These are phyloP conservation scores for Macrocentrus cingulum DNA, from an alignment of 1,140 invertebrate species.

Conservation along the genomic window DNA sequence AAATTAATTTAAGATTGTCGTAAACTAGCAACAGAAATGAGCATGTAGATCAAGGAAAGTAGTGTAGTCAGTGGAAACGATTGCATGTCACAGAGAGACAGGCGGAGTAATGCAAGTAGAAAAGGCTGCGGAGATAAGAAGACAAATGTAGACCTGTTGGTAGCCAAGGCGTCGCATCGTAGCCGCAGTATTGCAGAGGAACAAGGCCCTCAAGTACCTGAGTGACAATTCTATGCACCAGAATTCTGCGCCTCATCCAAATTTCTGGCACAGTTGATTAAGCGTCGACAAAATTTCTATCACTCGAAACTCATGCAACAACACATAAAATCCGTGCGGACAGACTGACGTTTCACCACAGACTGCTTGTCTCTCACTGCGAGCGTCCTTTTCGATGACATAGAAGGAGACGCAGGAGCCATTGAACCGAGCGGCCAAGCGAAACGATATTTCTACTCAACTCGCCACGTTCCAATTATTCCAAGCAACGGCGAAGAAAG, in stretches of 20 bases:
- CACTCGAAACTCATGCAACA: too few relatives aligned
- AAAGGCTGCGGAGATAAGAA: conserved; percentile 7
- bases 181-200: conserved; percentile 23
- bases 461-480: conserved; percentile 26
- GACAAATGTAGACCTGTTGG: conserved; percentile 30
- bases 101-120: conserved; percentile 1
- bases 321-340: background rate
- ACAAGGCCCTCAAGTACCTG: conserved; percentile 15
- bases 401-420: conserved; percentile 19
- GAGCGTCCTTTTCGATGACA: conserved; percentile 14
- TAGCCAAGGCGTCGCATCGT: conserved; percentile 23
- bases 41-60: too few relatives aligned
- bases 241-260: conserved; percentile 25
- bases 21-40: too few relatives aligned
- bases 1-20: too few relatives aligned
- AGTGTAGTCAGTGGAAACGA: conserved; percentile 1
- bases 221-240: too few relatives aligned
- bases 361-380: conserved; percentile 1
- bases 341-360: conserved; percentile 17
- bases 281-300: too few relatives aligned
- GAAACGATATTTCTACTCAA: conserved; percentile 31
- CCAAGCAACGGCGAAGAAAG: background rate
- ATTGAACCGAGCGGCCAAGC: conserved; percentile 33
- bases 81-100: background rate
- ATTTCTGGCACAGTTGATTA: conserved; percentile 29